Evolutionary conservation across 37 sponge, comb jelly and placozoan genomes (phyloP).

Genomic region (Chondrilla cf. caribensis): DNA sequence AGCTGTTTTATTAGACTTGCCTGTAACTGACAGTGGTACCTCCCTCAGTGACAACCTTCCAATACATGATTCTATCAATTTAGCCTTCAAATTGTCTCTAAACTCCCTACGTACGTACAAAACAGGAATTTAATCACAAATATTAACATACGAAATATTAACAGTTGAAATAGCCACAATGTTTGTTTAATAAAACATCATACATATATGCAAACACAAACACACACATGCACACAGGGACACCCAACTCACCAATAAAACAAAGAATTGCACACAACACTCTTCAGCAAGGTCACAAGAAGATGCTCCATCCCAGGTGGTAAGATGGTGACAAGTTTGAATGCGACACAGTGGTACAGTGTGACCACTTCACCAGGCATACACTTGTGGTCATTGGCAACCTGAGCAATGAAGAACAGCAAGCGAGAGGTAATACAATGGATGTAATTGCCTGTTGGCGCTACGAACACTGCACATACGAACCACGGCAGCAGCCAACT

Average conservation of each 20-base stretch:
- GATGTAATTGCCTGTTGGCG: neutral
- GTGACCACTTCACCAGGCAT: neutral
- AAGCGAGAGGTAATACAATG: neutral
- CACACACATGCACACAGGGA: neutral
- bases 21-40: neutral
- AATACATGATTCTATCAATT: neutral
- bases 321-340: constrained; percentile 34
- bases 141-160: too few species aligned
- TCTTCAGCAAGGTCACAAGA: constrained; percentile 12
- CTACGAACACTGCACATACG: neutral
- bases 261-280: constrained; percentile 29
- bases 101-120: constrained; percentile 16
- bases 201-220: neutral
- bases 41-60: neutral
- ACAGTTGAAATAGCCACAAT: too few species aligned
- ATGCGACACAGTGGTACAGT: constrained; percentile 25
- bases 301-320: constrained; percentile 47
- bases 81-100: neutral
- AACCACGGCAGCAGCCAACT: constrained; percentile 40
- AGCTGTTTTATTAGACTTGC: neutral
- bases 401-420: neutral
- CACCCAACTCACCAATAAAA: constrained; percentile 17
- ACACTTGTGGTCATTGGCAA: neutral
- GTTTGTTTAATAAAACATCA: too few species aligned
- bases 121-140: too few species aligned